Evolutionary conservation across 2,888 invertebrate species (phyloP).

Genomic region (Cryptocephalus moraei): DNA sequence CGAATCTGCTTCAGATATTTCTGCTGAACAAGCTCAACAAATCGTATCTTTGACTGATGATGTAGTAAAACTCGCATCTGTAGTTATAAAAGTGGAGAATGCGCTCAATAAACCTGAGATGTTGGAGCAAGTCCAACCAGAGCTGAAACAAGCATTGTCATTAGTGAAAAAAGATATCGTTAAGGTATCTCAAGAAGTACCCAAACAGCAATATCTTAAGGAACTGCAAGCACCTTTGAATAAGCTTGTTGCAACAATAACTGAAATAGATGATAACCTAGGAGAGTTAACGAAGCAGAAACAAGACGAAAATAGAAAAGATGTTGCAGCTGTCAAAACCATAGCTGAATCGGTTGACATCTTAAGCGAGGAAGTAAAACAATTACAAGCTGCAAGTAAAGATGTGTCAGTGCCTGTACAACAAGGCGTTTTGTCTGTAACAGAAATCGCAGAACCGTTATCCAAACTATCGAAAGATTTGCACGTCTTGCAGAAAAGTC

Average conservation of each 20-base stretch:
- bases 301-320: conserved; percentile 1
- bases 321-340: conserved; percentile 3
- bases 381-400: not conserved
- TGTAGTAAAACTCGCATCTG: conserved; percentile 5
- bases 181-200: not conserved
- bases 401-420: not conserved
- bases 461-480: conserved; percentile 6
- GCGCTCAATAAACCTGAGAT: conserved; percentile 3
- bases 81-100: conserved; percentile 3
- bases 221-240: not conserved
- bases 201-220: not conserved
- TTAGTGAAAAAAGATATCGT: not conserved
- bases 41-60: conserved; percentile 2
- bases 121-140: conserved; percentile 2
- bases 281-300: not conserved
- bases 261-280: not conserved
- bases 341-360: not conserved
- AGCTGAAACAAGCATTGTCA: conserved; percentile 3
- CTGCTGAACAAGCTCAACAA: conserved; percentile 2
- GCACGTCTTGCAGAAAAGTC: conserved; percentile 2
- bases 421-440: conserved; percentile 13
- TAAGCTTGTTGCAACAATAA: not conserved
- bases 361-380: not conserved
- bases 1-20: conserved; percentile 5
- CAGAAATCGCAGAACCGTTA: conserved; percentile 9